Evolutionary conservation across 2,888 invertebrate species (phyloP).

Genomic region (Drosophila tanythrix): DNA sequence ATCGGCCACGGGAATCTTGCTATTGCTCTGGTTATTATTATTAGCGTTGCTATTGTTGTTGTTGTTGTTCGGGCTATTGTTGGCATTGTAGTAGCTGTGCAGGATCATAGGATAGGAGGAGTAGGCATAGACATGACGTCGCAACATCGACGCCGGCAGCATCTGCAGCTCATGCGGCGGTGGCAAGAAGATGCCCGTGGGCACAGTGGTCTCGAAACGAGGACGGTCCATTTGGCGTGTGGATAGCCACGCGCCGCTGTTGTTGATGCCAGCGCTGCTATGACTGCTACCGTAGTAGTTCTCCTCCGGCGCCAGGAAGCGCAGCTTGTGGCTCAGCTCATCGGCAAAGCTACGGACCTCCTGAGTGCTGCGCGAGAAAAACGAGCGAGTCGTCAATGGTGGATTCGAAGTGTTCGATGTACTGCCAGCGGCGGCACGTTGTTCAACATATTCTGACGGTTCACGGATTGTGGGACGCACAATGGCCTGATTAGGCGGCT

Average conservation of each 20-base stretch:
- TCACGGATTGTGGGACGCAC: conserved; percentile 86
- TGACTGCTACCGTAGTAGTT: conserved; percentile 57
- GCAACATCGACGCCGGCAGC: conserved; percentile 73
- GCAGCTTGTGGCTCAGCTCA: conserved; percentile 90
- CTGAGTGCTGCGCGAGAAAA: conserved; percentile 72
- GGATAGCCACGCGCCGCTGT: conserved; percentile 45
- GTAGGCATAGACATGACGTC: conserved; percentile 88
- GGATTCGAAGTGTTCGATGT: conserved; percentile 17
- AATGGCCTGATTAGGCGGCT: conserved; percentile 86
- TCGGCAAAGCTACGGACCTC: conserved; percentile 87
- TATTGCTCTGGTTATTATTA: conserved; percentile 45
- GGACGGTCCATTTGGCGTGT: conserved; percentile 84
- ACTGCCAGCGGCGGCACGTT: conserved; percentile 48
- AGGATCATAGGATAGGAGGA: conserved; percentile 87
- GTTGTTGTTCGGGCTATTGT: conserved; percentile 38
- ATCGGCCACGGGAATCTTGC: conserved; percentile 26
- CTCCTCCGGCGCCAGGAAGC: conserved; percentile 87
- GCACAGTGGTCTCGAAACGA: conserved; percentile 93
- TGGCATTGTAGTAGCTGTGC: conserved; percentile 61
- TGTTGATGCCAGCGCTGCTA: conserved; percentile 36
- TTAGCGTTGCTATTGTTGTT: conserved; percentile 12
- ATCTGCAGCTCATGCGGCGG: conserved; percentile 88
- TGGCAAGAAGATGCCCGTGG: conserved; percentile 91
- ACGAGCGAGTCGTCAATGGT: conserved; percentile 85
- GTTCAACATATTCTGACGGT: conserved; percentile 41